These are phyloP conservation scores for Lysandra coridon DNA, from an alignment of 2,888 invertebrate species.

Conservation along the genomic window DNA sequence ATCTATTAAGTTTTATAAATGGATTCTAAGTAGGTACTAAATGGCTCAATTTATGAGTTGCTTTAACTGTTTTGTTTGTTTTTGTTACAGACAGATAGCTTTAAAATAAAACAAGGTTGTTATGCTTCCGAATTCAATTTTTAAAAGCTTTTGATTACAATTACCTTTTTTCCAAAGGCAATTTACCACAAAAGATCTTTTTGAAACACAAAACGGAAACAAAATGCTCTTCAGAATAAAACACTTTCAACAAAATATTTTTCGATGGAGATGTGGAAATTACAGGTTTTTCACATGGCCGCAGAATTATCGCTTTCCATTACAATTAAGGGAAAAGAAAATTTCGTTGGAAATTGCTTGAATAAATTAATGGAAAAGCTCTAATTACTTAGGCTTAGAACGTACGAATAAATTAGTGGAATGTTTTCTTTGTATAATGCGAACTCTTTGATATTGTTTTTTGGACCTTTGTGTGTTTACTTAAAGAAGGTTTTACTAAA, in stretches of 20 bases:
- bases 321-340: conserved; percentile 35
- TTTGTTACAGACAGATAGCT: neutral
- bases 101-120: neutral
- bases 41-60: neutral
- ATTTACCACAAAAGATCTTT: neutral
- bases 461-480: neutral
- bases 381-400: conserved; percentile 38
- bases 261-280: conserved; percentile 32
- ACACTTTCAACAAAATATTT: neutral
- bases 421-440: conserved; percentile 27
- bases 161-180: neutral
- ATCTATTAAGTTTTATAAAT: neutral
- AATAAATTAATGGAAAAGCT: conserved; percentile 40
- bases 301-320: conserved; percentile 36
- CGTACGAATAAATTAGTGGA: conserved; percentile 36
- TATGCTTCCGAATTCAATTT: neutral
- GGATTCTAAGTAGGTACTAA: neutral
- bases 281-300: conserved; percentile 37
- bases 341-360: conserved; percentile 39
- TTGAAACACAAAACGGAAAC: neutral
- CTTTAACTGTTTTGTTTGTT: neutral
- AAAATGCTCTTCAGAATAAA: neutral
- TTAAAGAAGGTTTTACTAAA: neutral
- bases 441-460: conserved; percentile 3
- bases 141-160: neutral